phyloP scores from a whole-genome alignment of 2,797 vertebrate genomes.

The Coracias cyanogaster region DNA sequence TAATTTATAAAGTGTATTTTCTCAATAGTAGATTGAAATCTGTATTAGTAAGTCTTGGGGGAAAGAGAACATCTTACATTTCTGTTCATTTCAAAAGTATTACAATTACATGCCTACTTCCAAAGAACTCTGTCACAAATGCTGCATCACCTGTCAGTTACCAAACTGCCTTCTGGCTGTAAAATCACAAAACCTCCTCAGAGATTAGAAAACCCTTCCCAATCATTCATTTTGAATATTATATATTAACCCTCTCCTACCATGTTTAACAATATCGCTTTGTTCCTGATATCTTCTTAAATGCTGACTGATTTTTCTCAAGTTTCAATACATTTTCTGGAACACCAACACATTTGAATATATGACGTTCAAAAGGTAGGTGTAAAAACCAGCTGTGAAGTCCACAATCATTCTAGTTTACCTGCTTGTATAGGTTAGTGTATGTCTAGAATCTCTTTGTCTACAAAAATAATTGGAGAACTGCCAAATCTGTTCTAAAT shows the following conservation, averaged over 20 bases:
- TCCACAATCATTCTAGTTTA: background rate
- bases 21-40: background rate
- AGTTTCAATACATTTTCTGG: background rate
- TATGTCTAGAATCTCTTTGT: background rate
- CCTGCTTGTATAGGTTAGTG: accelerated
- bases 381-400: background rate
- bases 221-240: background rate
- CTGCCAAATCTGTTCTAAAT: background rate
- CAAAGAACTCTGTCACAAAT: background rate
- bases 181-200: background rate
- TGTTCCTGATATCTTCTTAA: background rate
- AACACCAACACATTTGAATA: background rate
- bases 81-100: background rate
- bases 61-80: background rate
- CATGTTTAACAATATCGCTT: background rate
- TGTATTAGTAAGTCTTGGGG: background rate
- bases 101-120: background rate
- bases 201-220: background rate
- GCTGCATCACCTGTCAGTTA: background rate
- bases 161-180: background rate
- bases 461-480: background rate
- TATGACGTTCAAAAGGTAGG: background rate
- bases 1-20: background rate
- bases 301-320: background rate
- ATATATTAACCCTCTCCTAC: background rate